phyloP scores from a whole-genome alignment of 2,888 invertebrate genomes.

The Caenorhabditis auriculariae region DNA sequence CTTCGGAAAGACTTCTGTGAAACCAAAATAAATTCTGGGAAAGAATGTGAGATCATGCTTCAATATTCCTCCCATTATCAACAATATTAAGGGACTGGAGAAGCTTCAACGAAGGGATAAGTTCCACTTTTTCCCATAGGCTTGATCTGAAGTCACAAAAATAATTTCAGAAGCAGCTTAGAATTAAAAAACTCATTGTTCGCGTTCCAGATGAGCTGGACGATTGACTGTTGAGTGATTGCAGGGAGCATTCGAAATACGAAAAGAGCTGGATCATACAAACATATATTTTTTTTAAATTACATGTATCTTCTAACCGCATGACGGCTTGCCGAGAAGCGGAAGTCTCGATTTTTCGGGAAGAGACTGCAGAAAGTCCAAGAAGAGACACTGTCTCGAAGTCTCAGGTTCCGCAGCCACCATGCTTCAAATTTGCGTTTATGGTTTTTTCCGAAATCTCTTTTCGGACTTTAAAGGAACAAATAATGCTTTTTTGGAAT shows the following conservation, averaged over 20 bases:
- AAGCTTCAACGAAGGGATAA: not conserved
- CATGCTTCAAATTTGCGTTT: no score
- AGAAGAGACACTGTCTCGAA: constrained; percentile 31
- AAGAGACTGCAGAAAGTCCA: constrained; percentile 42
- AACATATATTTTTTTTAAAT: not conserved
- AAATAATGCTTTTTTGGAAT: no score
- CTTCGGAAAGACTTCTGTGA: constrained; percentile 42
- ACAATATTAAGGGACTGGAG: not conserved
- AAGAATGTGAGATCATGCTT: no score
- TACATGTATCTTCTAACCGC: constrained; percentile 31
- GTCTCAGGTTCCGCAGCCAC: no score
- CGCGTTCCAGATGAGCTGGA: constrained; percentile 42
- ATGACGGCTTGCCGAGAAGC: constrained; percentile 37
- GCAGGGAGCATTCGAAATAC: constrained; percentile 52
- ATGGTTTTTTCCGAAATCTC: no score
- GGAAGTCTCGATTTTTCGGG: constrained; percentile 20
- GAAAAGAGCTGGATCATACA: constrained; percentile 33
- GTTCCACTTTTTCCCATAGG: not conserved
- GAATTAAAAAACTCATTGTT: constrained; percentile 25
- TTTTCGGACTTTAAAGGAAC: no score
- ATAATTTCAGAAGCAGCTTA: no score
- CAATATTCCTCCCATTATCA: no score
- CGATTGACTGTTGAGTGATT: constrained; percentile 45
- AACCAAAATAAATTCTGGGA: no score
- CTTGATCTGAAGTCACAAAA: no score